Base-by-base conservation (phyloP, 2,113 vertebrate genomes). In the Sinosuthora webbiana region DNA sequence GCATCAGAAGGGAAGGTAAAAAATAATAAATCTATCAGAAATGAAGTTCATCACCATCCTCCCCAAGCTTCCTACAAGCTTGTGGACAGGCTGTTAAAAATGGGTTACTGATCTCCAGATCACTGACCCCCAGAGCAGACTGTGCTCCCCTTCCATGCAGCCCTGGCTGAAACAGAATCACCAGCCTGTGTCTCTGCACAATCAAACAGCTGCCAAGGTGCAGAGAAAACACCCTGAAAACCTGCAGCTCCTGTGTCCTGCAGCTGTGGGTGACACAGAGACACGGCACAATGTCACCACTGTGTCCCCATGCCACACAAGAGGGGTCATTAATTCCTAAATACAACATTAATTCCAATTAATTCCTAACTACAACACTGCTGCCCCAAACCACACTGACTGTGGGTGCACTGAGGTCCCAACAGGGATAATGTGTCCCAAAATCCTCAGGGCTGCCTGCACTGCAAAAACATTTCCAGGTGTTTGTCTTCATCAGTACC, bases 371-470 rank as follows among this genome's bases (percentile, higher is more conserved):
- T 11, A 8, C 49, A 64, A 7, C 41, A 33, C 1, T 50, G 16
- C 39, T 67, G 60, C 52, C 52, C 64, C 87, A 39, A 50, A 63
- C 10, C 9, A 21, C 42, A 11, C 16, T 2, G 25, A 33, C 3
- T 7, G 2, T 2, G 60, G 37, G 17, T 16, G 52, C 56, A 37
- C 7, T 0, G 0, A 69, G 7, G 7, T 1, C 27, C 22, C 42
- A n/a, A 5, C 5, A 2, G 14, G 4, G 59, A 57, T 0, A 0
- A 13, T 0, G 17, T 28, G n/a, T 47, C 37, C 56, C 60, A 3
- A 71, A 71, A 47, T 9, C 39, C 44, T 15, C 28, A 4, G 19
- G 2, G 8, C 15, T 74, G 27, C 71, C 47, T 59, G 18, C 22
- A 27, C 33, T 47, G n/a, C 21, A 33, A 21, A 50, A 9, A 23